These are phyloP conservation scores for Hippopotamus amphibius DNA, from an alignment of 2,113 vertebrate species.

Conservation along the genomic window DNA sequence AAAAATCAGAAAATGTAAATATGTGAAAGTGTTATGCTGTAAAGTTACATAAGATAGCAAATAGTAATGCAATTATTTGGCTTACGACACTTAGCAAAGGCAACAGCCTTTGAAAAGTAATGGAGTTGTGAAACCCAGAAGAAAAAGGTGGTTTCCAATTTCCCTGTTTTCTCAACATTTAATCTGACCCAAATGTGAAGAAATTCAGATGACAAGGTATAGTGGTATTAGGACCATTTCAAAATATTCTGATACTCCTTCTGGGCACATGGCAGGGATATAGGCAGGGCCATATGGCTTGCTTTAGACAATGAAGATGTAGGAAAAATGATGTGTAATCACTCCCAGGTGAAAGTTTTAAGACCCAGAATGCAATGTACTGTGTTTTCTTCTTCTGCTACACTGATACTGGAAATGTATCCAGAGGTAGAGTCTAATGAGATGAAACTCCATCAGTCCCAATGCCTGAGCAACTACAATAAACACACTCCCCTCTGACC, in stretches of 20 bases:
- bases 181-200: not conserved
- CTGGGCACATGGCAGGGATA: not conserved
- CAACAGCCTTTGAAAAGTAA: constrained; percentile 29
- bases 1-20: not conserved
- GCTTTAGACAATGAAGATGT: not conserved
- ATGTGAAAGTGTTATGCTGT: not conserved
- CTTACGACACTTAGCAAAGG: not conserved
- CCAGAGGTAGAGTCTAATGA: not conserved
- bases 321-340: not conserved
- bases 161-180: not conserved
- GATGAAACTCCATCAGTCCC: not conserved
- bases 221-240: not conserved
- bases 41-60: not conserved
- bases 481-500: not conserved
- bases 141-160: not conserved
- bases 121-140: not conserved
- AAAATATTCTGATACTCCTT: not conserved
- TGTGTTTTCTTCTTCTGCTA: constrained; percentile 1
- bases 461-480: constrained; percentile 10
- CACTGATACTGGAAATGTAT: not conserved
- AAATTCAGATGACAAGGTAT: not conserved
- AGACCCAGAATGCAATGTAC: not conserved
- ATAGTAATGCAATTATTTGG: not conserved
- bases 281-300: not conserved
- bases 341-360: not conserved